A percentile compares a stretch with the other conserved stretches of the same genome.
Conservation (phyloP, 2,888 invertebrate species). For the Dynastes hyllus region DNA sequence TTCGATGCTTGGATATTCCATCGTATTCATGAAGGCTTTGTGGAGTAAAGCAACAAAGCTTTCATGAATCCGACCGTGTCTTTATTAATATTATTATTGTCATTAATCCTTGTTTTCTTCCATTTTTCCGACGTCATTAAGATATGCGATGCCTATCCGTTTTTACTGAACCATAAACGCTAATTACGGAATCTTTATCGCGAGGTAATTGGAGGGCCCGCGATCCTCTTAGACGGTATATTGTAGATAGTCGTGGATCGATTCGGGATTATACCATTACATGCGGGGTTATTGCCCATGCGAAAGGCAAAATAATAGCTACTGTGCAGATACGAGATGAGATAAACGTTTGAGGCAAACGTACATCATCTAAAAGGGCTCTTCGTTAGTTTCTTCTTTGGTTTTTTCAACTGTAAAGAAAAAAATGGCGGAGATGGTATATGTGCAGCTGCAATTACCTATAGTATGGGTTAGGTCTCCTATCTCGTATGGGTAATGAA, state of each 20-base stretch:
- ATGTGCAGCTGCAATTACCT: no score
- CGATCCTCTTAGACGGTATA: constrained; percentile 24
- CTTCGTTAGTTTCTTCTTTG: not conserved
- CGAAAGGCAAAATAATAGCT: constrained; percentile 7
- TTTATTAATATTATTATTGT: constrained; percentile 42
- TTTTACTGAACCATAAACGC: constrained; percentile 45
- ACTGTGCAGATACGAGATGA: not conserved
- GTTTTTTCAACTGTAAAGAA: not conserved
- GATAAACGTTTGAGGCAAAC: not conserved
- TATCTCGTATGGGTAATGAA: no score
- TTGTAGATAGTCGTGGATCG: constrained; percentile 27
- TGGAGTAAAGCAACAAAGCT: no score
- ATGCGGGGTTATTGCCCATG: constrained; percentile 26
- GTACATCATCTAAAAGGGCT: not conserved
- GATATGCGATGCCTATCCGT: constrained; percentile 27
- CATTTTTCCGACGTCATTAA: constrained; percentile 26
- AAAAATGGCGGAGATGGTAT: no score
- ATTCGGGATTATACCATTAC: constrained; percentile 25
- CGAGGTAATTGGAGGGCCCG: constrained; percentile 38
- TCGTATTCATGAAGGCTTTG: not conserved
- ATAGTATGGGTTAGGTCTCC: no score
- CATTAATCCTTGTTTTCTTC: constrained; percentile 26
- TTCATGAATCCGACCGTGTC: not conserved
- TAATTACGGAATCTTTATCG: constrained; percentile 48
- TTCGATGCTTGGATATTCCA: not conserved